Evolutionary conservation across 1,140 invertebrate species (phyloP).

Genomic region (Gonatopus flavifemur): DNA sequence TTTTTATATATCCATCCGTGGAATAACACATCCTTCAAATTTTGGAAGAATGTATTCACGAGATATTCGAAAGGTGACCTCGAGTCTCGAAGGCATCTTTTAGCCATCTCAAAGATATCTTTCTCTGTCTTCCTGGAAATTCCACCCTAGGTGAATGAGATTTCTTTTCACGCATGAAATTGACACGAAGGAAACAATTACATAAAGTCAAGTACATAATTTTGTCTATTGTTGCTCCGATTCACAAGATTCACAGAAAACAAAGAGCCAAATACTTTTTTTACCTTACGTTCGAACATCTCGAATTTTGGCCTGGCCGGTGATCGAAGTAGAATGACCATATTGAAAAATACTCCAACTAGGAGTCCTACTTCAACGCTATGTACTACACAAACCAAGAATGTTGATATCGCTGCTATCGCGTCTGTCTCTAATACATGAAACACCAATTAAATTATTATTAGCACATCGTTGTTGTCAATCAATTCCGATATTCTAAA

Average conservation of each 20-base stretch:
- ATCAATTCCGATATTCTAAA: no score
- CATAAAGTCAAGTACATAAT: slow-evolving; percentile 5
- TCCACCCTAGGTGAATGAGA: no score
- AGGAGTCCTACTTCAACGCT: slow-evolving; percentile 72
- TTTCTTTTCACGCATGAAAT: no score
- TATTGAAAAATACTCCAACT: slow-evolving; percentile 63
- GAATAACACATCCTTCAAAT: no score
- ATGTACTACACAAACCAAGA: slow-evolving; percentile 61
- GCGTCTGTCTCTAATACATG: slow-evolving; percentile 62
- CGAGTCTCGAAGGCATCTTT: no score
- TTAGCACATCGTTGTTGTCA: no score
- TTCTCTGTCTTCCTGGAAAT: no score
- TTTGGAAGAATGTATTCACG: no score
- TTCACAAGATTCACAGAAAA: slow-evolving; percentile 3
- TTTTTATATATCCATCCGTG: no score
- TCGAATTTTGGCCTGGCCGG: slow-evolving; percentile 53
- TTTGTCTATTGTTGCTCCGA: slow-evolving; percentile 7
- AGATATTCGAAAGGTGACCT: no score
- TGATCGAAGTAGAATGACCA: slow-evolving; percentile 64
- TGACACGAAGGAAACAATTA: no score
- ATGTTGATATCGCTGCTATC: slow-evolving; percentile 61
- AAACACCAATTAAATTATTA: slow-evolving; percentile 1
- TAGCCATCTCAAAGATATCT: no score
- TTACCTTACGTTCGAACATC: slow-evolving; percentile 50
- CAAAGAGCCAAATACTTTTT: slow-evolving; percentile 7